Conservation (phyloP, 2,797 vertebrate species). For the Epinephelus awoara region DNA sequence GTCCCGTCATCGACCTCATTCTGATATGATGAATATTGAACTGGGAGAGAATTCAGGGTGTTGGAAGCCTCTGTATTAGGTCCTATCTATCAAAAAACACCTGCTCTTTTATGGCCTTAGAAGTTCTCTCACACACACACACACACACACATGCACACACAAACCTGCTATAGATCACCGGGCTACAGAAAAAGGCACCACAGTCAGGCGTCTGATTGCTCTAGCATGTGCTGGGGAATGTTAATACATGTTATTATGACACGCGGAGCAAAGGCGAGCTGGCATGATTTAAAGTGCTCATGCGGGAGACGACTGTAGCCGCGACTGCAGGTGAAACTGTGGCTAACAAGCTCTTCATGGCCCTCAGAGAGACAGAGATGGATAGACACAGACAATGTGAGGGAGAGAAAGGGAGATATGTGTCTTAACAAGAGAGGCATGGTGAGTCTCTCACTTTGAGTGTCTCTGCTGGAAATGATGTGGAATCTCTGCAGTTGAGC, state of each 20-base stretch:
- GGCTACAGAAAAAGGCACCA: conserved; percentile 32
- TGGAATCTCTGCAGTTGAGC: conserved; percentile 47
- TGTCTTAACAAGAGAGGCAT: conserved; percentile 3
- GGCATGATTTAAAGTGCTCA: conserved; percentile 50
- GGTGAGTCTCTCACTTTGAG: conserved; percentile 16
- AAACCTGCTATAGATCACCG: conserved; percentile 55
- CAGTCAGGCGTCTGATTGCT: conserved; percentile 58
- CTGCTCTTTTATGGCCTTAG: conserved; percentile 59
- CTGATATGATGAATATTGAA: conserved; percentile 55
- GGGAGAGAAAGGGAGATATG: not conserved
- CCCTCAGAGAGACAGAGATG: conserved; percentile 12
- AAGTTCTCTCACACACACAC: conserved; percentile 20
- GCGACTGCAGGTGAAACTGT: conserved; percentile 44
- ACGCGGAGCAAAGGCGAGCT: conserved; percentile 31
- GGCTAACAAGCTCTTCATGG: conserved; percentile 34
- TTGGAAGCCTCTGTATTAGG: conserved; percentile 47
- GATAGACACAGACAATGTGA: conserved; percentile 14
- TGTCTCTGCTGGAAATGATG: conserved; percentile 34
- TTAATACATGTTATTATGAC: conserved; percentile 70
- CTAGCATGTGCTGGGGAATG: conserved; percentile 66
- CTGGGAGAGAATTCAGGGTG: conserved; percentile 33
- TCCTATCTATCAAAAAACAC: conserved; percentile 72
- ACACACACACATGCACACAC: conserved; percentile 25
- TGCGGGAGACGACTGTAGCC: conserved; percentile 23
- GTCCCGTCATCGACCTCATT: conserved; percentile 29